Evolutionary conservation across 2,113 vertebrate species (phyloP).

Genomic region (Hiodon alosoides): DNA sequence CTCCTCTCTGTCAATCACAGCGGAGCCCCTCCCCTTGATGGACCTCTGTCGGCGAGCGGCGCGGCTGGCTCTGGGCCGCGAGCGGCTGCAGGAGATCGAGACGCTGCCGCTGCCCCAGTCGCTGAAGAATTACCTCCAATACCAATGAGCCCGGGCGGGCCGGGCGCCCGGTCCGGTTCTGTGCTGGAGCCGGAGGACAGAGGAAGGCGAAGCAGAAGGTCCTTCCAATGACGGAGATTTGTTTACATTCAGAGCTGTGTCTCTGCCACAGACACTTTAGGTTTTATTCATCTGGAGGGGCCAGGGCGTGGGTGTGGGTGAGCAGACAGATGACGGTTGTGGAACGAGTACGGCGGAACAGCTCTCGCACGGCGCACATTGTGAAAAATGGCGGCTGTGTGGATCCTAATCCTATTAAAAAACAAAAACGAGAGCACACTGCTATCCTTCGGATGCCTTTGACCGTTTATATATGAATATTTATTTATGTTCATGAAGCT

Average conservation of each 20-base stretch:
- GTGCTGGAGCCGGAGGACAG: no score
- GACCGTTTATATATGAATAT: no score
- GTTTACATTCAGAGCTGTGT: conserved; percentile 67
- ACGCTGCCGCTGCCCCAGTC: conserved; percentile 89
- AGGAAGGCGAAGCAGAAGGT: no score
- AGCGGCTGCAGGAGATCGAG: conserved; percentile 84
- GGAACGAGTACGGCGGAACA: no score
- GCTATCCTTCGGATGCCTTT: conserved; percentile 17
- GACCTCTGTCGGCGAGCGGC: conserved; percentile 92
- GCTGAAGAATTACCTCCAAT: conserved; percentile 97
- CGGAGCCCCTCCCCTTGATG: conserved; percentile 93
- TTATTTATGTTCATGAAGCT: no score
- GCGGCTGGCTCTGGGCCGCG: conserved; percentile 84
- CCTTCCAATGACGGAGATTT: conserved; percentile 38
- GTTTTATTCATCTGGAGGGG: conserved; percentile 46
- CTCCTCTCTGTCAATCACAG: conserved; percentile 55
- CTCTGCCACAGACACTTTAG: conserved; percentile 56
- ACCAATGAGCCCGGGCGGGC: conserved; percentile 72
- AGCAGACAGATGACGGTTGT: no score
- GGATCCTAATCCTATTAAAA: no score
- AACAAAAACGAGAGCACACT: no score
- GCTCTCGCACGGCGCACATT: no score
- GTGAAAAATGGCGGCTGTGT: no score
- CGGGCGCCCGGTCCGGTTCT: no score
- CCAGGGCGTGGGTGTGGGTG: no score